Conservation (phyloP, 2,797 vertebrate genomes). For the Threskiornis aethiopicus region DNA sequence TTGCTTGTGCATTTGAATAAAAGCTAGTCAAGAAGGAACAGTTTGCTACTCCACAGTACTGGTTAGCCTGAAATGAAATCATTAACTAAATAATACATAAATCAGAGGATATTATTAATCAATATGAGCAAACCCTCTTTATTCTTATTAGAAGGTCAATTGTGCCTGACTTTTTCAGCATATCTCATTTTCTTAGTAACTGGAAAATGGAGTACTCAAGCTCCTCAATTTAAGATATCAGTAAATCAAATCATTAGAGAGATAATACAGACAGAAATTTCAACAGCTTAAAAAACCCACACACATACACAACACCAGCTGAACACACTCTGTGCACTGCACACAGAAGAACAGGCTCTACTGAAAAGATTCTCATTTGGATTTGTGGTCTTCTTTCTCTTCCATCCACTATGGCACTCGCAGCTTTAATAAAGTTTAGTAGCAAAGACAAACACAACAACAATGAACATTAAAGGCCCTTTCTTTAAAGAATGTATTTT, state of each 20-base stretch:
- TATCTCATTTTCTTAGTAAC: background rate
- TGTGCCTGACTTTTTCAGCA: background rate
- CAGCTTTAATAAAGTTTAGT: background rate
- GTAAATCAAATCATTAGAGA: background rate
- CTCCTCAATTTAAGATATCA: background rate
- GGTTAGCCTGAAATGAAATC: background rate
- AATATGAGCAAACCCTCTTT: background rate
- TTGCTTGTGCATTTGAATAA: background rate
- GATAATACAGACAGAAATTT: background rate
- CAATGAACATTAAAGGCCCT: background rate
- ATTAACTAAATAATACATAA: background rate
- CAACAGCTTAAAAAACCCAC: background rate
- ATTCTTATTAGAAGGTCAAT: background rate
- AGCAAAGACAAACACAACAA: background rate
- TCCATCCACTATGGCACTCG: background rate
- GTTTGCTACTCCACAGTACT: background rate
- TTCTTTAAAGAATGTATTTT: background rate
- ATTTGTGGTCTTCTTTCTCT: background rate
- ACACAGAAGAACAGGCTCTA: background rate
- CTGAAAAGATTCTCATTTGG: background rate
- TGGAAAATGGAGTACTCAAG: background rate
- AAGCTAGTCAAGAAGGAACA: background rate
- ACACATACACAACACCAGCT: background rate
- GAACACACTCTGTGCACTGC: background rate
- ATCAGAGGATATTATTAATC: background rate